These are phyloP conservation scores for Punctoribates punctum DNA, from an alignment of 2,888 invertebrate genomes.

Conservation along the genomic window DNA sequence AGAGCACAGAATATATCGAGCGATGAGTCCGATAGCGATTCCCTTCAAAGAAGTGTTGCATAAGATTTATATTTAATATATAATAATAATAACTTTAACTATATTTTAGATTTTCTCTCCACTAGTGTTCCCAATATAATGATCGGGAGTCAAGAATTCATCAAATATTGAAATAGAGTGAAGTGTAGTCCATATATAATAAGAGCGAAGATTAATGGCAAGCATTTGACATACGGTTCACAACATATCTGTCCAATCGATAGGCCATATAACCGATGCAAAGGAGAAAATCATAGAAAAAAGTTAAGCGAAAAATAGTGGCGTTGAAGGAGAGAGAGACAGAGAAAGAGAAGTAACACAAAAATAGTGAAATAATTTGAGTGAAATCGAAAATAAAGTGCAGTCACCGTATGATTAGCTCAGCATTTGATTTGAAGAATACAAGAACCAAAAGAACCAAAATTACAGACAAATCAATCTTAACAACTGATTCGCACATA, in stretches of 20 bases:
- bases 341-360: background rate
- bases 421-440: background rate
- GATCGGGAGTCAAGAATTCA: constrained; percentile 32
- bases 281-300: background rate
- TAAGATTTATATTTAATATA: constrained; percentile 13
- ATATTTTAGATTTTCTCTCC: background rate
- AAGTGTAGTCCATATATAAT: constrained; percentile 24
- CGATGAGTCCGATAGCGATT: background rate
- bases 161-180: constrained; percentile 34
- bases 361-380: constrained; percentile 11
- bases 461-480: background rate
- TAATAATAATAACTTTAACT: constrained; percentile 2
- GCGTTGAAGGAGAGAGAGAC: background rate
- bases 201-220: constrained; percentile 31
- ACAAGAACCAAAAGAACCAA: background rate
- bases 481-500: background rate
- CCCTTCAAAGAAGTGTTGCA: background rate
- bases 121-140: background rate
- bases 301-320: background rate
- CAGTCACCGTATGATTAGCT: constrained; percentile 23
- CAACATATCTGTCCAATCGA: constrained; percentile 30
- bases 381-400: constrained; percentile 26
- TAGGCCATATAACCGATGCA: background rate
- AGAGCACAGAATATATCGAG: too few species aligned
- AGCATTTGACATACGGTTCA: constrained; percentile 24